Base-by-base conservation (phyloP, 2,797 vertebrate species). In the Carduelis carduelis region DNA sequence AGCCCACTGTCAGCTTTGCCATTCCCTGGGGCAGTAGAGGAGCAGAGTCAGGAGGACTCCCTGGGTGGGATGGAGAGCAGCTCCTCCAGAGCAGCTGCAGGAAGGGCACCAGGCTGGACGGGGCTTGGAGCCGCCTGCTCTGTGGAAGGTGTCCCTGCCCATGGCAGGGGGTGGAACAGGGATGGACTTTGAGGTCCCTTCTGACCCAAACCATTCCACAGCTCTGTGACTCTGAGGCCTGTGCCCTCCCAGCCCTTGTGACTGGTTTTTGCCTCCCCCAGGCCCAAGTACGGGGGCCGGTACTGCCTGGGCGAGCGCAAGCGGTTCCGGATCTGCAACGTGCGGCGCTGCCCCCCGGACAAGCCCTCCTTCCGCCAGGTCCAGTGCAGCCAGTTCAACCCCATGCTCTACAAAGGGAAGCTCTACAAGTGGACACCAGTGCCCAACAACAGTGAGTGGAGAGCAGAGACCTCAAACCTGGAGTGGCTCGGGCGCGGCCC, bases 301-400 rank as follows among this genome's bases (percentile, higher is more conserved):
- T 99, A 99, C 95, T 99, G 99, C 89, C 97, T 99, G 8, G 99
- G 99, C 8, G 99, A 99, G 83, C 97, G 99, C 39, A 98, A 96
- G 26, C 97, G 99, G 61, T 98, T 98, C 96, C 98, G 97, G 47
- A 97, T 99, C 50, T 99, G 99, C 95, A 98, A 98, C 90, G 63
- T 85, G 14, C 57, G 95, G 13, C 93, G 98, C 0, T 99, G 99
- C 76, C 97, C 97, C 3, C 26, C 12, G 0, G 97, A 98, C 49
- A 87, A 43, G 30, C 98, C 98, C 23, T 98, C 98, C 86, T 99
- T 99, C 98, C 98, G 99, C 78, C 98, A 99, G 12, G 8, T 98
- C 30, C 99, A 99, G 97, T 99, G 99, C 90, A 98, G 98, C 95
- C 98, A 98, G 64, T 99, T 99, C 81, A 98, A 99, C 93, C 95